phyloP scores from a whole-genome alignment of 53 echinoderm and acorn worm genomes.

The Holothuria scabra region DNA sequence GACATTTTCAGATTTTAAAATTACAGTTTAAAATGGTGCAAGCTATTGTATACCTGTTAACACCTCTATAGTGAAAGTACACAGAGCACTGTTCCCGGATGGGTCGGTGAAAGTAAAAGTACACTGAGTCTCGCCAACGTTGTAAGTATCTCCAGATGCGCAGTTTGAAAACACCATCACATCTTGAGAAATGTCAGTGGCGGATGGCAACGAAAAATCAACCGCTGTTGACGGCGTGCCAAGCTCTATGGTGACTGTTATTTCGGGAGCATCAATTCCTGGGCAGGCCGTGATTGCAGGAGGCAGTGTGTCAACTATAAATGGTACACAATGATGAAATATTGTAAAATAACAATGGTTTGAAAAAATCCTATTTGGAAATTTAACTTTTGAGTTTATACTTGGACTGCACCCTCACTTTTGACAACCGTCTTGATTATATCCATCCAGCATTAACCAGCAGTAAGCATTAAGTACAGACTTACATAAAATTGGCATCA shows the following conservation, averaged over 20 bases:
- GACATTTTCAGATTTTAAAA: too few relatives aligned
- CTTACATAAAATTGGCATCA: too few relatives aligned
- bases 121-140: slow-evolving; percentile 5
- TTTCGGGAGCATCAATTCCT: background rate
- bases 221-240: background rate
- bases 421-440: too few relatives aligned
- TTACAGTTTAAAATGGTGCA: too few relatives aligned
- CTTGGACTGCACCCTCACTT: too few relatives aligned
- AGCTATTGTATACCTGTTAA: background rate
- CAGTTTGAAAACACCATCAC: background rate
- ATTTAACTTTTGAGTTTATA: too few relatives aligned
- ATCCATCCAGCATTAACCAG: too few relatives aligned
- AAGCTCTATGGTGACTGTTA: slow-evolving; percentile 1
- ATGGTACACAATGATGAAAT: background rate
- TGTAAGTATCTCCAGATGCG: background rate
- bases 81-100: background rate
- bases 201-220: background rate
- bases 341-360: too few relatives aligned
- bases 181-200: background rate
- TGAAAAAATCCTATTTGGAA: too few relatives aligned
- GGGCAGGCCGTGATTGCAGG: slow-evolving; percentile 1
- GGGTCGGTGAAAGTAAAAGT: background rate
- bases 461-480: too few relatives aligned
- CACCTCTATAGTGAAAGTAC: background rate
- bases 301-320: slow-evolving; percentile 8